phyloP scores from a whole-genome alignment of 2,888 invertebrate genomes.

The Ctena decussata region DNA sequence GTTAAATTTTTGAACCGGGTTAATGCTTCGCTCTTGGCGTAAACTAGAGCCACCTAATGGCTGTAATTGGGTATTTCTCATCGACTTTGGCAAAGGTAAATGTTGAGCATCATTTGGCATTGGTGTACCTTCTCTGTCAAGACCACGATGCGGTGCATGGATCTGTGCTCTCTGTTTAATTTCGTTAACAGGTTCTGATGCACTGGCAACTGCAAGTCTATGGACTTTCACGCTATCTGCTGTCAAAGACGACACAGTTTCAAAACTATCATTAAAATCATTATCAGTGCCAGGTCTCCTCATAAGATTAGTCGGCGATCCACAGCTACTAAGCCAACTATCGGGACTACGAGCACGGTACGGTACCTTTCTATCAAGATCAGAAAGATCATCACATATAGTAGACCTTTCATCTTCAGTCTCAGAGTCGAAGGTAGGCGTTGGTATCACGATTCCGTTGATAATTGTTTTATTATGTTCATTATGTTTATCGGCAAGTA shows the following conservation, averaged over 20 bases:
- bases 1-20: background rate
- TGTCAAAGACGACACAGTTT: constrained; percentile 5
- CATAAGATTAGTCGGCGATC: constrained; percentile 39
- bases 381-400: constrained; percentile 53
- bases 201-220: background rate
- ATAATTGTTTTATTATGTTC: constrained; percentile 7
- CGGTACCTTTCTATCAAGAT: constrained; percentile 36
- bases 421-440: constrained; percentile 10
- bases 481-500: background rate
- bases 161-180: constrained; percentile 39
- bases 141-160: constrained; percentile 46
- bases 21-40: background rate
- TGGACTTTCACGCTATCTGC: background rate
- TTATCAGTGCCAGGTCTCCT: background rate
- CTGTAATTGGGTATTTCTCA: constrained; percentile 57
- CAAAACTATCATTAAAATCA: constrained; percentile 50
- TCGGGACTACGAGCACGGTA: constrained; percentile 54
- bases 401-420: constrained; percentile 46
- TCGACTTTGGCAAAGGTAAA: constrained; percentile 25
- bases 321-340: constrained; percentile 61
- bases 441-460: constrained; percentile 21
- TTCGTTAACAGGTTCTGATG: background rate
- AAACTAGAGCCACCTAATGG: constrained; percentile 31
- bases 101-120: constrained; percentile 26
- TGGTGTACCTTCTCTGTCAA: constrained; percentile 24